phyloP scores from a whole-genome alignment of 2,113 vertebrate genomes.

The Cheirogaleus medius region DNA sequence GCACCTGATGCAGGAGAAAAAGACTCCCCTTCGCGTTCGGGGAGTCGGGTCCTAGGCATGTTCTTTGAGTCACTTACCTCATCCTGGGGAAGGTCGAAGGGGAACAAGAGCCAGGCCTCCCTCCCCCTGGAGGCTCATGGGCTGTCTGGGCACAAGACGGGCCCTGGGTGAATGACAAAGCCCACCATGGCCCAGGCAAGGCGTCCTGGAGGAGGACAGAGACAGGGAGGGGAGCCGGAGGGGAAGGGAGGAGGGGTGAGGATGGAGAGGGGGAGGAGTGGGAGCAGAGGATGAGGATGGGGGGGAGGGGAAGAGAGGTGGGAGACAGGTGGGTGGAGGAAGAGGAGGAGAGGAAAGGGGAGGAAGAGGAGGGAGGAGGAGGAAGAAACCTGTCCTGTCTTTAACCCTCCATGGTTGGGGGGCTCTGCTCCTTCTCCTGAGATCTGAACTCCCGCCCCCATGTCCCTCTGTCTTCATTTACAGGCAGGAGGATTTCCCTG shows the following conservation, averaged over 20 bases:
- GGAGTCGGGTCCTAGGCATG: not conserved
- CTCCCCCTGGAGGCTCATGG: not conserved
- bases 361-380: not conserved
- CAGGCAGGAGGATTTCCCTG: not conserved
- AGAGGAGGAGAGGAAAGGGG: not conserved
- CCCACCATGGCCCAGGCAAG: not conserved
- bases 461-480: not conserved
- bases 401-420: too few species aligned
- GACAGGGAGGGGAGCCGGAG: too few species aligned
- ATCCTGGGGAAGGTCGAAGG: not conserved
- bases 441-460: fast-evolving
- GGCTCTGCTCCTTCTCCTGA: not conserved
- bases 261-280: too few species aligned
- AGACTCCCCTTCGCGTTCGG: not conserved
- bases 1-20: not conserved
- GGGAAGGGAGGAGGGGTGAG: too few species aligned
- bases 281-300: too few species aligned
- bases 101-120: not conserved
- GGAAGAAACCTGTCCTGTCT: not conserved
- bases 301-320: too few species aligned
- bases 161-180: not conserved
- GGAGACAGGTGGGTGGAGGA: not conserved
- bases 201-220: not conserved
- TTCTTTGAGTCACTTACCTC: not conserved
- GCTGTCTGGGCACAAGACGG: not conserved